phyloP scores from a whole-genome alignment of 2,797 vertebrate species.

The Morus bassanus region DNA sequence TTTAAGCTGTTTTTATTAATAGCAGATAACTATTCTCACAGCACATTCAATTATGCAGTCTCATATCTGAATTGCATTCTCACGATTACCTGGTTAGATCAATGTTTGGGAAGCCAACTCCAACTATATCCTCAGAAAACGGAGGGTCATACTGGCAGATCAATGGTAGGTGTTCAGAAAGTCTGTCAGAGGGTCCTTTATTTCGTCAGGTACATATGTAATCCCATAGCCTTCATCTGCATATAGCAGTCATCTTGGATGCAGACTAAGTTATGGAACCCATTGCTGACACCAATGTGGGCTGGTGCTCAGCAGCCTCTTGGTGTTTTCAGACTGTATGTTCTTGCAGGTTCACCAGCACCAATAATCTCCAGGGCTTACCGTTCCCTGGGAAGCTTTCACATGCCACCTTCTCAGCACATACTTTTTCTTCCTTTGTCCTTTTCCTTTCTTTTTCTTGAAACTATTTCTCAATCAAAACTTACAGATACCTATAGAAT shows the following conservation, averaged over 20 bases:
- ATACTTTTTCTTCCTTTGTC: not conserved
- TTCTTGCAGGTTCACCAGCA: not conserved
- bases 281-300: rapidly evolving
- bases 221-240: not conserved
- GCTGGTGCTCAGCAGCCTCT: not conserved
- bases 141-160: not conserved
- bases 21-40: not conserved
- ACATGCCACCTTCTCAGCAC: not conserved
- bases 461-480: not conserved
- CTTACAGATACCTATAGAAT: not conserved
- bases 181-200: not conserved
- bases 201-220: not conserved
- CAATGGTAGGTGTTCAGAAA: not conserved
- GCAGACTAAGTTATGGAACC: rapidly evolving
- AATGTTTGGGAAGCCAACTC: not conserved
- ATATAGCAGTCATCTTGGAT: not conserved
- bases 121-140: not conserved
- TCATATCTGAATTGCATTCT: not conserved
- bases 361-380: not conserved
- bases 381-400: not conserved
- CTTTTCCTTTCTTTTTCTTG: not conserved
- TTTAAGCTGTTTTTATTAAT: not conserved
- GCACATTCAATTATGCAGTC: not conserved
- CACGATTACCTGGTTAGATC: not conserved
- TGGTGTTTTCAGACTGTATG: not conserved